Conservation (phyloP, 1,140 invertebrate genomes). For the Platyscapa corneri region DNA sequence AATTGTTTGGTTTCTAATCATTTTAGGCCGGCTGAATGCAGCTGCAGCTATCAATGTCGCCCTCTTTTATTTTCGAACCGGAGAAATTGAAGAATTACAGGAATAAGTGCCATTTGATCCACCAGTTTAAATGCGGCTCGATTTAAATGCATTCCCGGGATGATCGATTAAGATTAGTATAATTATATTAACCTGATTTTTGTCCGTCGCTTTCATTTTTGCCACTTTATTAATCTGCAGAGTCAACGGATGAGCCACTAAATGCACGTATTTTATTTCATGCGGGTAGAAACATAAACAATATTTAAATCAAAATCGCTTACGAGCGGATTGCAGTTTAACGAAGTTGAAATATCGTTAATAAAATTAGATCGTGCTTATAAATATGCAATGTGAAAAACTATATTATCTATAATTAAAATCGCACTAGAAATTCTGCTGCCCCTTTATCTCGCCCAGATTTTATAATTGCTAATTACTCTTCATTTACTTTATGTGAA, state of each 20-base stretch:
- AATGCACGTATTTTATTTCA: neutral
- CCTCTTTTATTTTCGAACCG: neutral
- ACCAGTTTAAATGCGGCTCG: too few relatives aligned
- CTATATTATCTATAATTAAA: neutral
- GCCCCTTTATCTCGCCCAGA: neutral
- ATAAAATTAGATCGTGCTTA: neutral
- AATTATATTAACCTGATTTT: too few relatives aligned
- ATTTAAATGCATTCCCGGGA: too few relatives aligned
- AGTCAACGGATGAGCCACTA: too few relatives aligned
- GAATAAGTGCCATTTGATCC: neutral
- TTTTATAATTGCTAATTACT: neutral
- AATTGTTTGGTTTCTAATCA: constrained; percentile 20
- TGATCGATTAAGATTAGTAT: too few relatives aligned
- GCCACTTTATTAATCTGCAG: too few relatives aligned
- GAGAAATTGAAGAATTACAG: neutral
- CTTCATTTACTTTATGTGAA: neutral
- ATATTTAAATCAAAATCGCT: neutral
- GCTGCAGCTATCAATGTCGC: neutral
- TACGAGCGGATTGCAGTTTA: neutral
- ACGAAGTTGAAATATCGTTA: neutral
- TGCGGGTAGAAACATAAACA: neutral
- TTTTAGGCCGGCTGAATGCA: constrained; percentile 13
- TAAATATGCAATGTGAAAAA: neutral
- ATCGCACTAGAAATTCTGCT: neutral
- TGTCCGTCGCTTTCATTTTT: too few relatives aligned